Percentiles rank a stretch among this genome's conserved stretches.
Evolutionary conservation across 2,797 vertebrate species (phyloP).

Genomic region (Apogon hyalosoma): DNA sequence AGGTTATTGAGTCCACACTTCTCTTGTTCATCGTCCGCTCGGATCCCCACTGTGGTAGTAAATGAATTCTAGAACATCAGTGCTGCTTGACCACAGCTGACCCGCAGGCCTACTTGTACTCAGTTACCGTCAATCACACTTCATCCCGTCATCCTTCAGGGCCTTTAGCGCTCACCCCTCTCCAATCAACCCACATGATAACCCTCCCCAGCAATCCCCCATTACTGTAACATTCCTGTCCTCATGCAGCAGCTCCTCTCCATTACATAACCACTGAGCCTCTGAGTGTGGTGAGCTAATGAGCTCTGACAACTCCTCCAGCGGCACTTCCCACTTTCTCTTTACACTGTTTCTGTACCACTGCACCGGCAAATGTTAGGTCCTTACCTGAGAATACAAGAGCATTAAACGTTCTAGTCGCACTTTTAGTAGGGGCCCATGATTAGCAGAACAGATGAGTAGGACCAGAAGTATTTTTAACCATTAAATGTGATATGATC

Average conservation of each 20-base stretch:
- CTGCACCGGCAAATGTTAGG: slow-evolving; percentile 16
- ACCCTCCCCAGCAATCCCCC: slow-evolving; percentile 37
- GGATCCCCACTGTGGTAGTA: slow-evolving; percentile 37
- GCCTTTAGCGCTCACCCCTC: slow-evolving; percentile 17
- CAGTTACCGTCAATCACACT: slow-evolving; percentile 50
- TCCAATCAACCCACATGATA: slow-evolving; percentile 35
- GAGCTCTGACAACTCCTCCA: slow-evolving; percentile 49
- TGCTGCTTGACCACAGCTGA: slow-evolving; percentile 55
- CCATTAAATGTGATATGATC: not conserved
- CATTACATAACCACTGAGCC: slow-evolving; percentile 56
- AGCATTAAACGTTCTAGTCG: slow-evolving; percentile 13
- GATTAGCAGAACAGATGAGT: not conserved
- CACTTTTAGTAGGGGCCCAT: not conserved
- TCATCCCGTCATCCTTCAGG: slow-evolving; percentile 37
- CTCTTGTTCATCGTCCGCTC: slow-evolving; percentile 14
- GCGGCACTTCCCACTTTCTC: slow-evolving; percentile 40
- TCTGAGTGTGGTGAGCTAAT: slow-evolving; percentile 54
- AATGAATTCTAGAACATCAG: slow-evolving; percentile 25
- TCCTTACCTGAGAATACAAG: slow-evolving; percentile 29
- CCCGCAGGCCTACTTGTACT: slow-evolving; percentile 38
- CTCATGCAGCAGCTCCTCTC: slow-evolving; percentile 46
- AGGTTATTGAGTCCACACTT: slow-evolving; percentile 44
- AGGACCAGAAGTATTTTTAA: not conserved
- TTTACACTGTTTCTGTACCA: slow-evolving; percentile 24
- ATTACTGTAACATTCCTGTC: slow-evolving; percentile 40